A percentile compares a stretch with the other conserved stretches of the same genome.
Conservation (phyloP, 2,888 invertebrate species). For the Acleris holmiana region DNA sequence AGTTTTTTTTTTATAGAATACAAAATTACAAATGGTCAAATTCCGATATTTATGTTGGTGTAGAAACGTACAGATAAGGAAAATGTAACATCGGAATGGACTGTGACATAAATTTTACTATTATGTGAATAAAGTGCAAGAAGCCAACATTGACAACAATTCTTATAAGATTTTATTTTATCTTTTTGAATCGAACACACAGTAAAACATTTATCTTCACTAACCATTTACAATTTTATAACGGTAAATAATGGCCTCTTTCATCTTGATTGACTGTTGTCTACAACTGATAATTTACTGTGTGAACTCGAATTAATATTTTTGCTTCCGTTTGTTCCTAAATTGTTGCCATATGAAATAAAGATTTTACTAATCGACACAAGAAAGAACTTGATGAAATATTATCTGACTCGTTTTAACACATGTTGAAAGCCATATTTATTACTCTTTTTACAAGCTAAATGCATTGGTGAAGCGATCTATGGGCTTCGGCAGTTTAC, state of each 20-base stretch:
- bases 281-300: too few relatives aligned
- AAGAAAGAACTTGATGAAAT: constrained; percentile 50
- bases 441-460: constrained; percentile 80
- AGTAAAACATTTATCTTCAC: too few relatives aligned
- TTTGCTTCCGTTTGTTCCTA: constrained; percentile 22
- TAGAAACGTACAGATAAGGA: constrained; percentile 10
- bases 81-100: background rate
- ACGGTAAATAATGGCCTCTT: too few relatives aligned
- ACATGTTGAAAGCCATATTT: constrained; percentile 79
- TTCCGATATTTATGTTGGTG: background rate
- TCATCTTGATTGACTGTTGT: too few relatives aligned
- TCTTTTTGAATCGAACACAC: too few relatives aligned
- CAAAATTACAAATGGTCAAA: too few relatives aligned
- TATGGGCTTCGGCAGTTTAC: constrained; percentile 83
- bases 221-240: too few relatives aligned
- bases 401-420: constrained; percentile 79
- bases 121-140: background rate
- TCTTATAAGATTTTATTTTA: too few relatives aligned
- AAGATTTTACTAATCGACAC: constrained; percentile 44
- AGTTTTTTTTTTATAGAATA: background rate
- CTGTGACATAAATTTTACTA: background rate
- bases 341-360: constrained; percentile 63
- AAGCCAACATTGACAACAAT: constrained; percentile 14
- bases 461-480: constrained; percentile 81
- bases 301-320: background rate